Evolutionary conservation across 2,888 invertebrate genomes (phyloP), one percentile per base, ranked within the genome.

Genomic region (Sinelater perroti): DNA sequence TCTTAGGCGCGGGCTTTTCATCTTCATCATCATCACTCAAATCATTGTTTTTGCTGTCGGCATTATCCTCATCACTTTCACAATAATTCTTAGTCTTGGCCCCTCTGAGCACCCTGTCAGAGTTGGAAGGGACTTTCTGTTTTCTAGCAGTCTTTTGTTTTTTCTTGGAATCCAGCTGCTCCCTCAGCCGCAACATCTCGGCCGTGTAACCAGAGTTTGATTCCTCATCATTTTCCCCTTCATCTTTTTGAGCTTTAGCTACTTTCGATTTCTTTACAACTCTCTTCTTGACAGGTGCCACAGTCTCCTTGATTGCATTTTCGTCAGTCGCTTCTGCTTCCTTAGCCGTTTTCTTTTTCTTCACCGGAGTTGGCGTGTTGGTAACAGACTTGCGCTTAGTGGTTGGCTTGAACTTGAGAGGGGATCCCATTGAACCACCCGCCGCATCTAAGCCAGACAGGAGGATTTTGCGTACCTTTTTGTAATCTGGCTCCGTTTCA

Each of bases 401-500:
- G 1, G 57, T 50, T 5, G 72, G 57, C 40, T 78, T 78, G 69
- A 89, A 88, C 35, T 83, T 83, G 13, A 92, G 75, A 63, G 86
- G 85, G 31, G 84, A 85, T 33, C 73, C 80, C 44, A 81, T 77
- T 0, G 82, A 73, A 30, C 84, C 81, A 5, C 86, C 86, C 44
- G 85, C 75, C 13, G 80, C 78, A 70, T 88, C 87, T 1, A 94
- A 76, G 8, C 87, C 91, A 33, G 78, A 78, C 16, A 80, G 76
- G 62, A 94, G 87, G 10, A 90, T 78, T 59, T 85, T 82, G 10
- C 85, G 82, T 62, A 90, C 87, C 73, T 88, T 86, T 0, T 83
- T 79, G 72, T 93, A 94, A 73, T 93, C 86, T 0, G 93, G 92
- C 8, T 76, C 77, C 11, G 88, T 86, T 67, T 90, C 85, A 65